Percentiles rank a stretch among this genome's conserved stretches.
phyloP scores from a whole-genome alignment of 2,797 vertebrate genomes.

The Siniperca undulata region DNA sequence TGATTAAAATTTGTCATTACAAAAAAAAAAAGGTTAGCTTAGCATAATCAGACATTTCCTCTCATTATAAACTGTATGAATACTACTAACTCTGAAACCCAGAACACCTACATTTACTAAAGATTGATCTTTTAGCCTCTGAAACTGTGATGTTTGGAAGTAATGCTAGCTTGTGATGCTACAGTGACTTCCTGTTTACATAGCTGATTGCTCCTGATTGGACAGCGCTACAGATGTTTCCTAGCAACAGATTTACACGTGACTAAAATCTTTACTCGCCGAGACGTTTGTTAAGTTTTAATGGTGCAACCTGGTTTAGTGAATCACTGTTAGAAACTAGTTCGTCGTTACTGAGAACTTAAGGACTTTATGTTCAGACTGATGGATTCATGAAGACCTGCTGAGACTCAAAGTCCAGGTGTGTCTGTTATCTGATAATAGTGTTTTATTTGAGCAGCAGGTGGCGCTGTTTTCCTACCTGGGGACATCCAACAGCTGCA shows the following conservation, averaged over 20 bases:
- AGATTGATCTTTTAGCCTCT: too few species aligned
- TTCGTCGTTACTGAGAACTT: background rate
- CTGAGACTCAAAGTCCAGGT: background rate
- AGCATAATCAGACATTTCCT: background rate
- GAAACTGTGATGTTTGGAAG: too few species aligned
- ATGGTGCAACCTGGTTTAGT: too few species aligned
- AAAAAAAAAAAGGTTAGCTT: too few species aligned
- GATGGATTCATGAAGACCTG: background rate
- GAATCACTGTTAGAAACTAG: background rate
- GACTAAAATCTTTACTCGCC: background rate
- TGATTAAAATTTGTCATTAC: too few species aligned
- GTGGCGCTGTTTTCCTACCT: slow-evolving; percentile 74
- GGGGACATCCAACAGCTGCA: slow-evolving; percentile 87
- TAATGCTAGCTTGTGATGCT: too few species aligned
- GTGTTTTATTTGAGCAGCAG: background rate
- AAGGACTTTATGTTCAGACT: background rate
- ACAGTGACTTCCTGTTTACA: too few species aligned
- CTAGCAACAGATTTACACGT: background rate
- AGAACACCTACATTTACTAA: too few species aligned
- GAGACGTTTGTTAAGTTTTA: background rate
- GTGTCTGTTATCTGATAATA: background rate
- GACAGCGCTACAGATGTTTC: too few species aligned
- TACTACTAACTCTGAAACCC: too few species aligned
- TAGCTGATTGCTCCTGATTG: too few species aligned
- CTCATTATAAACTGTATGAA: background rate